These are phyloP conservation scores for Chaenodraco wilsoni DNA, from an alignment of 2,797 vertebrate species.

Conservation along the genomic window DNA sequence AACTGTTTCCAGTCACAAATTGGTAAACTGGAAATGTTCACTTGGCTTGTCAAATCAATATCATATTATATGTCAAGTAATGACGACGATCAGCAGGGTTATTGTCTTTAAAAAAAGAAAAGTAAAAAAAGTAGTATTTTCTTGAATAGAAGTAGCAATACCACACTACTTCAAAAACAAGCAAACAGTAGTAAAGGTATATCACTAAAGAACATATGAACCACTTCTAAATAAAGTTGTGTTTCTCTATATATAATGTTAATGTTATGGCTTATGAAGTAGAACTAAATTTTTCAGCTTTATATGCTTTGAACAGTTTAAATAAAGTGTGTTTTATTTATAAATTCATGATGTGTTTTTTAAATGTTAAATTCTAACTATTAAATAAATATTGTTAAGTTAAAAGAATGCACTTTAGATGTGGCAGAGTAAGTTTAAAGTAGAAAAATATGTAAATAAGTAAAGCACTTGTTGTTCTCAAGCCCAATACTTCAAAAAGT, in stretches of 20 bases:
- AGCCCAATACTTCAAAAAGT: too few species aligned
- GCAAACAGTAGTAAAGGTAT: neutral
- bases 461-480: too few species aligned
- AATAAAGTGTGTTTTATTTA: neutral
- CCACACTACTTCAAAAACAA: neutral
- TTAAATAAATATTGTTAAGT: neutral
- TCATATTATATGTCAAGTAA: conserved; percentile 4
- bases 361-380: neutral
- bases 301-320: neutral
- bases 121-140: neutral
- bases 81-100: neutral
- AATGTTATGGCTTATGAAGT: neutral
- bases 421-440: neutral
- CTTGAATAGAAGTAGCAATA: neutral
- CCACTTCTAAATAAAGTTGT: too few species aligned
- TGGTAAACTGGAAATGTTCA: conserved; percentile 10
- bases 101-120: neutral
- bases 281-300: neutral
- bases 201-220: too few species aligned
- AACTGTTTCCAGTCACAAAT: conserved; percentile 20
- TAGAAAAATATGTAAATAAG: neutral
- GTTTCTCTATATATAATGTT: neutral
- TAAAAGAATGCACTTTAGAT: neutral
- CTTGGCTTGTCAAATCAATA: conserved; percentile 30
- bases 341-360: neutral